Evolutionary conservation across 2,888 invertebrate genomes (phyloP), one percentile per base, ranked within the genome.

Genomic region (Ctenicera cuprea): DNA sequence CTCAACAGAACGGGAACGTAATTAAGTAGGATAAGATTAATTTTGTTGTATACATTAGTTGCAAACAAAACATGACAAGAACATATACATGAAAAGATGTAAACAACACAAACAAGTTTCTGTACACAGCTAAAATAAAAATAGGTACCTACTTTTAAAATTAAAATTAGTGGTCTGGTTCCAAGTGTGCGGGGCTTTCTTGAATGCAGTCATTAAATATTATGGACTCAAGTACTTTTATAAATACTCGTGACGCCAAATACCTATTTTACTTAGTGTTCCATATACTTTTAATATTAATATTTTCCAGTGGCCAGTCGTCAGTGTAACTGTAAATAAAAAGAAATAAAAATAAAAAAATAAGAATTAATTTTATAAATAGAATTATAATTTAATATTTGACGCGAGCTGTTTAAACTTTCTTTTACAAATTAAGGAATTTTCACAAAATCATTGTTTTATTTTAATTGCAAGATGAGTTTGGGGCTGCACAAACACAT

Each of bases 211-310:
- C 26, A 52, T 37, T 65, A 52, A 52, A 41, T 65, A 41, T 41
- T 26, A 41, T 22, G 52, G 65, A 38, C n/a, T 65, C 65, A 33
- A 65, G 65, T 65, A 52, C 65, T 65, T 65, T 65, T 65, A 65
- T 65, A 65, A 65, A 65, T 65, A 65, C 48, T 33, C 16, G 12
- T 37, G 37, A 65, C 48, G 14, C 33, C 33, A n/a, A 50, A 50
- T 37, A 5, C 33, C 41, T 41, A 38, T 9, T 38, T 2, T 38
- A 16, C 16, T 0, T 11, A 14, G 37, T 12, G 9, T 20, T 37
- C 12, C 18, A 18, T 20, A 20, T 5, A 11, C 16, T 18, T 41
- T 41, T 41, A 41, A 41, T 41, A 14, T 33, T 8, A 5, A 26
- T 26, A 26, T 26, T 26, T n/a, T n/a, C n/a, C n/a, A n/a, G n/a